A percentile compares a stretch with the other conserved stretches of the same genome.
phyloP scores from a whole-genome alignment of 2,113 vertebrate species.

The Brachionichthys hirsutus region DNA sequence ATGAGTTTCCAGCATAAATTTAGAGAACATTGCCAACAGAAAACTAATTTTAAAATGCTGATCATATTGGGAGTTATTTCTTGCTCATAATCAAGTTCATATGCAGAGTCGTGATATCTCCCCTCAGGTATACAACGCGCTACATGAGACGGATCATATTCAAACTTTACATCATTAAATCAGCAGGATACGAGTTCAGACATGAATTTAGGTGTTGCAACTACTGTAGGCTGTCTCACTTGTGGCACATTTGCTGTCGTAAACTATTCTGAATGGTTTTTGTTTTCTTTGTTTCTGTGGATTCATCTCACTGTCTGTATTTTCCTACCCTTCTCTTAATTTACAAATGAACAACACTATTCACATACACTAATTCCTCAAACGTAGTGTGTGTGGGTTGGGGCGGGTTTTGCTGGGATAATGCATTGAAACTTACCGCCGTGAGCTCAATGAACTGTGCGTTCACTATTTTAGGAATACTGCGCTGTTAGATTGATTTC shows the following conservation, averaged over 20 bases:
- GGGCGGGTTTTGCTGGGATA: constrained; percentile 5
- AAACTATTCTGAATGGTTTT: neutral
- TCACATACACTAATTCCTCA: constrained; percentile 33
- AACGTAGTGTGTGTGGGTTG: too few species aligned
- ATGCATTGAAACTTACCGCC: constrained; percentile 6
- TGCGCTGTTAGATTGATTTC: constrained; percentile 43
- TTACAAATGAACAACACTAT: constrained; percentile 18
- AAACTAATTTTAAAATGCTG: too few species aligned
- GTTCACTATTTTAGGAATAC: constrained; percentile 37
- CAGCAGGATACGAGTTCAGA: constrained; percentile 19
- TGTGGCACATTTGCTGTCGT: too few species aligned
- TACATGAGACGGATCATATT: constrained; percentile 31
- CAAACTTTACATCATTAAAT: constrained; percentile 5
- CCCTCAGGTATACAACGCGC: constrained; percentile 15
- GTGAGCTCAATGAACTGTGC: constrained; percentile 12
- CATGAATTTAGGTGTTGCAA: neutral
- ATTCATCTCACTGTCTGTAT: too few species aligned
- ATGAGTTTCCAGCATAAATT: constrained; percentile 34
- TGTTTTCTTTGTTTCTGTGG: neutral
- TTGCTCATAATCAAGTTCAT: constrained; percentile 41
- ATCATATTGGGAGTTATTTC: constrained; percentile 26
- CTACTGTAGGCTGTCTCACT: too few species aligned
- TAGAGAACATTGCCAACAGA: constrained; percentile 12
- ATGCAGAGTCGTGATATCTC: constrained; percentile 21
- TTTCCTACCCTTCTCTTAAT: neutral